Conservation (phyloP, 2,888 invertebrate genomes). For the Lamellibrachia satsuma region DNA sequence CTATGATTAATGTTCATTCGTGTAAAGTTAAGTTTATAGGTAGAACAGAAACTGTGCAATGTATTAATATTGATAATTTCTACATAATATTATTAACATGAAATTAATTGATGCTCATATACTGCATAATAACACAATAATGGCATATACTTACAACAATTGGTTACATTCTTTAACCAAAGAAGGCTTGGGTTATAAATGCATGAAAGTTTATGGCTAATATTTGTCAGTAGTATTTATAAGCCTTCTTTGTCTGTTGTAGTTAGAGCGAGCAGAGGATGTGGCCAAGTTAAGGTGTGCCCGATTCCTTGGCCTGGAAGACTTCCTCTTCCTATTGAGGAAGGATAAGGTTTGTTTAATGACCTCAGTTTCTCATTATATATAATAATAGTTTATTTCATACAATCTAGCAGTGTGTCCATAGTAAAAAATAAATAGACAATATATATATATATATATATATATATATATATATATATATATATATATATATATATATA, state of each 20-base stretch:
- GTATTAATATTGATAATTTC: no score
- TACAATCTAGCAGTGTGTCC: no score
- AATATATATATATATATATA: not conserved
- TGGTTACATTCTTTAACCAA: not conserved
- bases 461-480: no score
- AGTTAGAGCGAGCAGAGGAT: slow-evolving; percentile 78
- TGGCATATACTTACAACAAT: no score
- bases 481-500: no score
- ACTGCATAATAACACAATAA: no score
- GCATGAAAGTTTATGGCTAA: not conserved
- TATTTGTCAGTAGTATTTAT: not conserved
- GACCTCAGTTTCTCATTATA: not conserved
- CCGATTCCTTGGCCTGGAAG: slow-evolving; percentile 71
- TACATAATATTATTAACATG: no score
- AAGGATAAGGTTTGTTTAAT: slow-evolving; percentile 77
- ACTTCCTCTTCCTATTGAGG: slow-evolving; percentile 84
- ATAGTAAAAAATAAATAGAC: not conserved
- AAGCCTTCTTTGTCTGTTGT: not conserved
- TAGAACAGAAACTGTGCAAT: no score
- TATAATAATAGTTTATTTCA: slow-evolving; percentile 26
- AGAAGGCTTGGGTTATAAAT: not conserved
- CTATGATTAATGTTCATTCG: not conserved
- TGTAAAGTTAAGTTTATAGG: no score
- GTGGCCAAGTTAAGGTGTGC: slow-evolving; percentile 73
- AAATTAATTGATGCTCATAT: no score